Evolutionary conservation across 2,888 invertebrate genomes (phyloP).

Genomic region (Tanaodytes sp.): DNA sequence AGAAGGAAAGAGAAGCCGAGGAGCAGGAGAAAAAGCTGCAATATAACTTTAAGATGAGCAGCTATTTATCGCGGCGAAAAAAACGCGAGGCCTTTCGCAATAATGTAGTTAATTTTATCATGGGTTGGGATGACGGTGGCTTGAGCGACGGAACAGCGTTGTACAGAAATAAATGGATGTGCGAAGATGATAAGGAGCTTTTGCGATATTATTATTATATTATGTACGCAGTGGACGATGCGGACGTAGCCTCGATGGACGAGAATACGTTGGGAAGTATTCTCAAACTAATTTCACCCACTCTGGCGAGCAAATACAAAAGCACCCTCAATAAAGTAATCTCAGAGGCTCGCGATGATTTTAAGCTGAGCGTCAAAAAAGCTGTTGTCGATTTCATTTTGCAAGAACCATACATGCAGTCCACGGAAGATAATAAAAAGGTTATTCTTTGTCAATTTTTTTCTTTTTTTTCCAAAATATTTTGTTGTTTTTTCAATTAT

Average conservation of each 20-base stretch:
- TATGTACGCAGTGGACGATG: slow-evolving; percentile 90
- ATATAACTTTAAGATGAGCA: too few relatives aligned
- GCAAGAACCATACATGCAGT: slow-evolving; percentile 78
- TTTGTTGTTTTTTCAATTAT: too few relatives aligned
- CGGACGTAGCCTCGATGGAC: slow-evolving; percentile 89
- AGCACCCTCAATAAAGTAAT: slow-evolving; percentile 77
- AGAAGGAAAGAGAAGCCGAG: too few relatives aligned
- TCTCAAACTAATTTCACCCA: slow-evolving; percentile 78
- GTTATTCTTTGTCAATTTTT: slow-evolving; percentile 32
- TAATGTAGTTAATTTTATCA: slow-evolving; percentile 84
- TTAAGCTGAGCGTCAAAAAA: slow-evolving; percentile 90
- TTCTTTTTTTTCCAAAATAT: too few relatives aligned
- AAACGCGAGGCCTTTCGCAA: slow-evolving; percentile 88
- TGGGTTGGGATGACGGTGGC: slow-evolving; percentile 64
- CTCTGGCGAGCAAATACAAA: slow-evolving; percentile 77
- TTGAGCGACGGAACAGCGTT: slow-evolving; percentile 36
- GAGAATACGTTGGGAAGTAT: slow-evolving; percentile 80
- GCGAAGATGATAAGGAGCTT: slow-evolving; percentile 79
- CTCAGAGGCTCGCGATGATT: slow-evolving; percentile 88
- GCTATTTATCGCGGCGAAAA: slow-evolving; percentile 80
- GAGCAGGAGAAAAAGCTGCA: too few relatives aligned
- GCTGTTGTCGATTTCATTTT: slow-evolving; percentile 93
- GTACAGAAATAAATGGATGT: slow-evolving; percentile 62
- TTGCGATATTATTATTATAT: slow-evolving; percentile 92
- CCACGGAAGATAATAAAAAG: slow-evolving; percentile 35